Evolutionary conservation across 2,797 vertebrate genomes (phyloP).

Genomic region (Halcyon smyrnensis): DNA sequence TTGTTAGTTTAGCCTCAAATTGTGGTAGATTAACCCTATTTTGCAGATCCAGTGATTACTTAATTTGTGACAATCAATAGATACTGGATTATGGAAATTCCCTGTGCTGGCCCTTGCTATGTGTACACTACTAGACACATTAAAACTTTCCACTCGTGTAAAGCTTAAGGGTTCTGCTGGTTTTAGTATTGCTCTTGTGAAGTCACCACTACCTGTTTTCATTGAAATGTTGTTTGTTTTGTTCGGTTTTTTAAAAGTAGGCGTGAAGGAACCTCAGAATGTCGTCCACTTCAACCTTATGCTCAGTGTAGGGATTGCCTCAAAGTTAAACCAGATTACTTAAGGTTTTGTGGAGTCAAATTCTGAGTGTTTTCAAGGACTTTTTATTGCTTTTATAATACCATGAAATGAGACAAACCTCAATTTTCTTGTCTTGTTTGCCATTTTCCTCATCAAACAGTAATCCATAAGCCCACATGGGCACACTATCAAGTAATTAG

Average conservation of each 20-base stretch:
- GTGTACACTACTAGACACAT: not conserved
- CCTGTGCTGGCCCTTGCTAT: not conserved
- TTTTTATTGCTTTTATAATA: not conserved
- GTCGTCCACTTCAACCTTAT: not conserved
- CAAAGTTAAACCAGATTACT: not conserved
- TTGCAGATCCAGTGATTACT: not conserved
- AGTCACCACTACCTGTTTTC: not conserved
- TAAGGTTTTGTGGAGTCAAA: not conserved
- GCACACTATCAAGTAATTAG: not conserved
- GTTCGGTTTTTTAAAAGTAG: not conserved
- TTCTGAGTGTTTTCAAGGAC: not conserved
- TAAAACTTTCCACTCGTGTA: not conserved
- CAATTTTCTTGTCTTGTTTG: not conserved
- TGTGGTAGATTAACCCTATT: not conserved
- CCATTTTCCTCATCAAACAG: not conserved
- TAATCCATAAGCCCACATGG: not conserved
- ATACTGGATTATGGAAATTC: not conserved
- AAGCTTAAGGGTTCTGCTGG: not conserved
- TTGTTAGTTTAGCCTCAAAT: not conserved
- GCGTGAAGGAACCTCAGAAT: not conserved
- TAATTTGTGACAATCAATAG: not conserved
- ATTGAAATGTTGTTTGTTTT: not conserved
- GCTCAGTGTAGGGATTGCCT: not conserved
- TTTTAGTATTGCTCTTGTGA: not conserved
- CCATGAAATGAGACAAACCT: not conserved